phyloP scores from a whole-genome alignment of 1,140 invertebrate species.

The Calephelis nemesis region DNA sequence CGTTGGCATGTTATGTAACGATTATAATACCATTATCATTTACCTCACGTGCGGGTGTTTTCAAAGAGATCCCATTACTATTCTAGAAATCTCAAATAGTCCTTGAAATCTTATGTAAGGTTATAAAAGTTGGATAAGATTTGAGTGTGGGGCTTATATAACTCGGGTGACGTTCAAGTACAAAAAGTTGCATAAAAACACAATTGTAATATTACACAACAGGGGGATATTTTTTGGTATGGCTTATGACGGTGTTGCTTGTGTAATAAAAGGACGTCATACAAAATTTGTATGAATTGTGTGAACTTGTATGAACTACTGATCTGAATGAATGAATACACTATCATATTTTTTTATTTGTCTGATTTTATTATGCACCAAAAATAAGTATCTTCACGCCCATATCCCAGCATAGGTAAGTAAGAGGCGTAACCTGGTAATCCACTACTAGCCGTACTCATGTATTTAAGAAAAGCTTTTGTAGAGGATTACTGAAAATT shows the following conservation, averaged over 20 bases:
- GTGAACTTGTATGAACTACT: no score
- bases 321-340: no score
- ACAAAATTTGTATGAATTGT: no score
- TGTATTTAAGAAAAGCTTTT: no score
- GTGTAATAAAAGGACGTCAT: neutral
- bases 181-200: conserved; percentile 5
- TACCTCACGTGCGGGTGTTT: conserved; percentile 14
- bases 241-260: neutral
- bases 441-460: no score
- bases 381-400: no score
- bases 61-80: conserved; percentile 16
- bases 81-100: conserved; percentile 11
- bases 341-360: no score
- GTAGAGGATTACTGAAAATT: no score
- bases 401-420: no score
- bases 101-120: conserved; percentile 14
- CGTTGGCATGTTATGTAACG: conserved; percentile 1
- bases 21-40: conserved; percentile 14
- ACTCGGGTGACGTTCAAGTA: neutral
- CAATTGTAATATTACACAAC: conserved; percentile 7
- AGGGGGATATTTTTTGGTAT: neutral
- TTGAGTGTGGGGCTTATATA: neutral
- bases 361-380: no score
- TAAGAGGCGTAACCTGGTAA: no score
- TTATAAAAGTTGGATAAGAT: conserved; percentile 9